These are phyloP conservation scores for Amyelois transitella DNA, from an alignment of 1,140 invertebrate genomes.

Conservation along the genomic window DNA sequence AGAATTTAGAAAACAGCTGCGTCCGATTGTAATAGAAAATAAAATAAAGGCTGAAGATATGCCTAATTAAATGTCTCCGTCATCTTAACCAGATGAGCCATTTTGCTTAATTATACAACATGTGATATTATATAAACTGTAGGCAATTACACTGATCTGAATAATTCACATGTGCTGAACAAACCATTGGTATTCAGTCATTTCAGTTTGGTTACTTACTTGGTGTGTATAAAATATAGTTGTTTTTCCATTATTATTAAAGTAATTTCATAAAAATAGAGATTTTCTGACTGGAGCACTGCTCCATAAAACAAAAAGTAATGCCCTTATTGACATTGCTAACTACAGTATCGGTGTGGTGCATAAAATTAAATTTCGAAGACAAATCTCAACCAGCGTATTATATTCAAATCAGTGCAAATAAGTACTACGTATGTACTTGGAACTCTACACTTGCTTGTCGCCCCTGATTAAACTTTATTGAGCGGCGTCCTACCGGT, in stretches of 20 bases:
- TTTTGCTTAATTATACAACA: not conserved
- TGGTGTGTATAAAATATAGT: too few relatives aligned
- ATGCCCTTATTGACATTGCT: too few relatives aligned
- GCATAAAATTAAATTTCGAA: too few relatives aligned
- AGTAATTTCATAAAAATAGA: too few relatives aligned
- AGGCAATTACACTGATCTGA: not conserved
- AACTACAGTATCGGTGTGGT: too few relatives aligned
- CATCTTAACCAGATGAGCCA: not conserved
- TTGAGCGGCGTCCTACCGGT: slow-evolving; percentile 32
- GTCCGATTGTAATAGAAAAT: too few relatives aligned
- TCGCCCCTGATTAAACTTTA: slow-evolving; percentile 41
- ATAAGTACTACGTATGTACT: not conserved
- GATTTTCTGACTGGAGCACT: too few relatives aligned
- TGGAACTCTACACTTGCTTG: slow-evolving; percentile 23
- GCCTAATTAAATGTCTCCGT: not conserved
- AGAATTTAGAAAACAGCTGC: too few relatives aligned
- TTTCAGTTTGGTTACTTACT: too few relatives aligned
- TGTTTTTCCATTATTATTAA: too few relatives aligned
- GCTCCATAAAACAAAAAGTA: too few relatives aligned
- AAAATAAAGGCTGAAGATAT: not conserved
- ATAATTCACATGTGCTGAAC: not conserved
- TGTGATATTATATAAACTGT: not conserved
- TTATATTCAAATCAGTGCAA: not conserved
- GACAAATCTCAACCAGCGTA: not conserved
- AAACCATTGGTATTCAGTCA: not conserved